Conservation (phyloP, 2,888 invertebrate species). For the Rhopalosiphum nymphaeae region DNA sequence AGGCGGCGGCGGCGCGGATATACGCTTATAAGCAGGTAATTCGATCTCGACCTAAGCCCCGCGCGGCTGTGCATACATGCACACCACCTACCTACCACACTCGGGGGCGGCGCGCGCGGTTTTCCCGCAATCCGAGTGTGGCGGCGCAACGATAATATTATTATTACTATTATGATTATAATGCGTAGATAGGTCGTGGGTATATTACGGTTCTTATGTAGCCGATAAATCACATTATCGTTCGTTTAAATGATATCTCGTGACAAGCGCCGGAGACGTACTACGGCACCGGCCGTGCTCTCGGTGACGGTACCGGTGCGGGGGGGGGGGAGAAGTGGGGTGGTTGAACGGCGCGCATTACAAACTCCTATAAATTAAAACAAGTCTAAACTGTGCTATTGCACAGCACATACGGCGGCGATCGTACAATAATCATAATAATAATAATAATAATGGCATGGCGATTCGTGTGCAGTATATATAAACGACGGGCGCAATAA, state of each 20-base stretch:
- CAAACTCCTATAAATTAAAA: constrained; percentile 9
- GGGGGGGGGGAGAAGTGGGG: no score
- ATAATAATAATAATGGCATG: not conserved
- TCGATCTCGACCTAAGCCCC: not conserved
- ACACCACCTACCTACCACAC: not conserved
- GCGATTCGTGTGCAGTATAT: not conserved
- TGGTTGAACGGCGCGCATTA: not conserved
- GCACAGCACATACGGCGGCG: not conserved
- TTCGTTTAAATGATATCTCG: not conserved
- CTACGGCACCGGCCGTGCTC: not conserved
- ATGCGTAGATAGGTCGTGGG: not conserved
- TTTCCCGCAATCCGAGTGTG: not conserved
- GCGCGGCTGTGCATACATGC: not conserved
- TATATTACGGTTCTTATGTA: not conserved
- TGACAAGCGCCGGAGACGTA: not conserved
- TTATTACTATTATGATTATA: not conserved
- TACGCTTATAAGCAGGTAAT: not conserved
- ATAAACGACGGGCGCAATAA: no score
- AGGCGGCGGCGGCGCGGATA: not conserved
- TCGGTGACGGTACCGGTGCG: no score
- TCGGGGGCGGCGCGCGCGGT: not conserved
- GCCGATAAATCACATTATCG: not conserved
- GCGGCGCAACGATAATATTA: not conserved
- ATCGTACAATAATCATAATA: not conserved
- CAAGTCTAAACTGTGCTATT: not conserved